phyloP scores from a whole-genome alignment of 2,113 vertebrate species.

The Gorsachius goisagi region DNA sequence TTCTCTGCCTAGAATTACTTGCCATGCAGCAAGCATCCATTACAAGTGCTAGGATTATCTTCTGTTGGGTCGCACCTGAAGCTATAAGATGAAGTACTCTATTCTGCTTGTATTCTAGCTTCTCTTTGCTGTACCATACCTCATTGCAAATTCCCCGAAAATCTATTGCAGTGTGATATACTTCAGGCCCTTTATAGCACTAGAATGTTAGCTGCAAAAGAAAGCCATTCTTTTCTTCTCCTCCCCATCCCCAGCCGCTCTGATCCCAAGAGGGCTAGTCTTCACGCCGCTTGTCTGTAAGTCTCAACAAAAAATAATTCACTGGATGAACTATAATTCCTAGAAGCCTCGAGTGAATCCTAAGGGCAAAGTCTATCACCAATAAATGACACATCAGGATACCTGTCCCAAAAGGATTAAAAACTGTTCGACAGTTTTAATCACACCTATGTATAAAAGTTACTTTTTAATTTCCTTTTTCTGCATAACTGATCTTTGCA shows the following conservation, averaged over 20 bases:
- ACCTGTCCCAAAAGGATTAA: background rate
- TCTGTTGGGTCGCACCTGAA: background rate
- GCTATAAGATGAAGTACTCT: background rate
- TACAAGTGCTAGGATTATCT: background rate
- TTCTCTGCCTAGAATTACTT: background rate
- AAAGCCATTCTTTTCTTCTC: conserved; percentile 8
- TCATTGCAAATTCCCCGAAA: conserved; percentile 4
- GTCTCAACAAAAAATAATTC: conserved; percentile 31
- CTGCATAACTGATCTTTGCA: conserved; percentile 27
- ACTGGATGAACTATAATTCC: background rate
- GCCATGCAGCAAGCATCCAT: background rate
- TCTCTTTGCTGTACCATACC: background rate
- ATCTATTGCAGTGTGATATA: background rate
- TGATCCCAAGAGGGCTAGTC: background rate
- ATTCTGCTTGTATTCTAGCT: background rate
- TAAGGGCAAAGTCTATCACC: conserved; percentile 2
- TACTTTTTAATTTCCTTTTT: conserved; percentile 51
- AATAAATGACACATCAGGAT: conserved; percentile 14
- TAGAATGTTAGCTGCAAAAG: background rate
- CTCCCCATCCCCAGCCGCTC: background rate
- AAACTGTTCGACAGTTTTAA: conserved; percentile 20
- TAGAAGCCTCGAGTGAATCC: background rate
- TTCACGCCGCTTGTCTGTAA: background rate
- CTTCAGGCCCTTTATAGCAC: background rate
- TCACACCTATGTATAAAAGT: conserved; percentile 4